phyloP scores from a whole-genome alignment of 2,797 vertebrate species.

The Chelmon rostratus region DNA sequence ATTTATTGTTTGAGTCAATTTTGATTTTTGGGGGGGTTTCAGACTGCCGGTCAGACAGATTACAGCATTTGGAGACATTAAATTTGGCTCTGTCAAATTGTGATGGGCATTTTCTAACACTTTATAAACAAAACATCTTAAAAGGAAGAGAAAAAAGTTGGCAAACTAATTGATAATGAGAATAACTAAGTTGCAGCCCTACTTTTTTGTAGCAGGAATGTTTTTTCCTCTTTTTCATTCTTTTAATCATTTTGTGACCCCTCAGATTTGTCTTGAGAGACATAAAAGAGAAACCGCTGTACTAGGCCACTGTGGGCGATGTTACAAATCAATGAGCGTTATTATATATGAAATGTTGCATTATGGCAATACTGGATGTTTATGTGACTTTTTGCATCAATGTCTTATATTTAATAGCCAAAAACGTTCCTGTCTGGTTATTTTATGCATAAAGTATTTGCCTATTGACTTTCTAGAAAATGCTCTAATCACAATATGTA shows the following conservation, averaged over 20 bases:
- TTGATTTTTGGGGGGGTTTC: background rate
- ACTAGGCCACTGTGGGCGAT: background rate
- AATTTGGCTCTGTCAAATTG: background rate
- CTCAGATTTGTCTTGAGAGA: background rate
- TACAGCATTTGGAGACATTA: background rate
- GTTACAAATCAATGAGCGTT: background rate
- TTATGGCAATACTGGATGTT: background rate
- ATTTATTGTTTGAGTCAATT: background rate
- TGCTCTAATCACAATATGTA: too few species aligned
- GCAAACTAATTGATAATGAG: background rate
- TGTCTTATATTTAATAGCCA: too few species aligned
- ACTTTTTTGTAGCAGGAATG: background rate
- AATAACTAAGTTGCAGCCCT: background rate
- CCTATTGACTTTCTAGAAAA: background rate
- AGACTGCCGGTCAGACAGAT: background rate
- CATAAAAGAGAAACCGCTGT: background rate
- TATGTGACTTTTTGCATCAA: background rate
- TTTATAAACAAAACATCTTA: background rate
- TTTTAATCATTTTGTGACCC: background rate
- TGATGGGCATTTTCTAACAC: background rate
- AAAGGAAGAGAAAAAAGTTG: background rate
- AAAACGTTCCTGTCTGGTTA: background rate
- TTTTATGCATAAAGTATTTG: background rate
- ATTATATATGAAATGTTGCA: background rate
- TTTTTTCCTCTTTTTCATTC: background rate